Conservation (phyloP, 2,888 invertebrate species). For the Tolmerus cingulatus region DNA sequence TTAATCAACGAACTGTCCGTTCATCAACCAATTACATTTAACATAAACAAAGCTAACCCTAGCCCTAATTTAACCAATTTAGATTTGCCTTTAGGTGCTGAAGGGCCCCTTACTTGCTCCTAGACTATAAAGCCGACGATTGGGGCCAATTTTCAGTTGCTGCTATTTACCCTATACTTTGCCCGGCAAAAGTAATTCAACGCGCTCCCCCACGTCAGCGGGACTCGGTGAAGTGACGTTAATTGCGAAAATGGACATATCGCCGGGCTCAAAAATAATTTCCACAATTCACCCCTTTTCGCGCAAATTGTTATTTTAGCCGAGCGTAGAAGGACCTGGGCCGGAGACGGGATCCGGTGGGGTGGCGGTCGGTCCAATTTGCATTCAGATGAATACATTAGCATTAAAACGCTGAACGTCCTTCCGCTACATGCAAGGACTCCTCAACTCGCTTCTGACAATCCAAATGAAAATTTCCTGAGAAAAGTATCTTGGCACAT, state of each 20-base stretch:
- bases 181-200: background rate
- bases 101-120: background rate
- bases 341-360: background rate
- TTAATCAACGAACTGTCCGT: background rate
- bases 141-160: background rate
- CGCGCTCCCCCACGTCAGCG: background rate
- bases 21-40: background rate
- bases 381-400: constrained; percentile 20
- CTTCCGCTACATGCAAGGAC: constrained; percentile 40
- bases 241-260: constrained; percentile 4
- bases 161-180: background rate
- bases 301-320: background rate
- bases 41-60: background rate
- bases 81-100: background rate
- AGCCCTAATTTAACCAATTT: background rate
- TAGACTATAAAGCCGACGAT: background rate
- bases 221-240: background rate
- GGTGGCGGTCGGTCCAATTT: background rate
- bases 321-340: background rate
- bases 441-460: constrained; percentile 18
- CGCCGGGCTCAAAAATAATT: constrained; percentile 1
- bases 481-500: constrained; percentile 37
- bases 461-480: constrained; percentile 39
- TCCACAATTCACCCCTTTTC: background rate
- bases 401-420: constrained; percentile 34